Conservation (phyloP, 1,140 invertebrate genomes). For the Drosophila leontia region DNA sequence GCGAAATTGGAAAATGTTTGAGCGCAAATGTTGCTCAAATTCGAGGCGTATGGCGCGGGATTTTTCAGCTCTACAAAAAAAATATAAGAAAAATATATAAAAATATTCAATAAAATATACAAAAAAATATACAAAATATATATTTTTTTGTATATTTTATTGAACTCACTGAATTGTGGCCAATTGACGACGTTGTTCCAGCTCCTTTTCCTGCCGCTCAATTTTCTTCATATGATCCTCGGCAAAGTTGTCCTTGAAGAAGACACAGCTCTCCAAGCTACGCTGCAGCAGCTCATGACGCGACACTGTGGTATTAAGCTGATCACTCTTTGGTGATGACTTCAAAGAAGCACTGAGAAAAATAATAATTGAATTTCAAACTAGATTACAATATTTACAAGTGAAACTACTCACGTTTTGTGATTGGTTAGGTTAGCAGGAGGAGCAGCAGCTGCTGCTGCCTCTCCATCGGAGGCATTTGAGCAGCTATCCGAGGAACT, state of each 20-base stretch:
- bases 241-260: slow-evolving; percentile 30
- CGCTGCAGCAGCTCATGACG: slow-evolving; percentile 20
- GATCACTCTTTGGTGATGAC: not conserved
- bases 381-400: too few species aligned
- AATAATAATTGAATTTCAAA: too few species aligned
- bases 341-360: not conserved
- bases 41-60: slow-evolving; percentile 21
- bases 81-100: too few species aligned
- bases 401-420: not conserved
- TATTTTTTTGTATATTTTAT: too few species aligned
- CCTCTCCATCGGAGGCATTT: not conserved
- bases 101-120: not conserved
- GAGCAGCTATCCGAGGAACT: not conserved
- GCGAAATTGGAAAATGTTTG: slow-evolving; percentile 8
- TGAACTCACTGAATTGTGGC: slow-evolving; percentile 44
- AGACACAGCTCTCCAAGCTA: slow-evolving; percentile 27
- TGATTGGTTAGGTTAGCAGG: not conserved
- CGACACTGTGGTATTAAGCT: not conserved
- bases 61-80: slow-evolving; percentile 11
- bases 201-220: not conserved
- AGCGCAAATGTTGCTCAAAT: slow-evolving; percentile 35
- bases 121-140: too few species aligned
- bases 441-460: not conserved
- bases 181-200: not conserved
- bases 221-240: slow-evolving; percentile 10